These are phyloP conservation scores for Daktulosphaira vitifoliae DNA, from an alignment of 1,140 invertebrate species.

Conservation along the genomic window DNA sequence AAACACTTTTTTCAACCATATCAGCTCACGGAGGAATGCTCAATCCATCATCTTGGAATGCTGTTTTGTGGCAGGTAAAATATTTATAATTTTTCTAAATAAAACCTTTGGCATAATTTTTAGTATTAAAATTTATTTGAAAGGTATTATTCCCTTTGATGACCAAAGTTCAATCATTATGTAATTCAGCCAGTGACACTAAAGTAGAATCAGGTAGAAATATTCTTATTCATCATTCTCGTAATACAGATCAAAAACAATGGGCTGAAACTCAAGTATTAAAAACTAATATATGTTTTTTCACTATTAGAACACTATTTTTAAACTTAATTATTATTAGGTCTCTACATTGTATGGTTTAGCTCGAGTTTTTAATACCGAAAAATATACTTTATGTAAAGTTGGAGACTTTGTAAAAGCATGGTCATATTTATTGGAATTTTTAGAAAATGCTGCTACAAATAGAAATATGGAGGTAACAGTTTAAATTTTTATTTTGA, in stretches of 20 bases:
- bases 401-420: conserved; percentile 85
- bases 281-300: too few relatives aligned
- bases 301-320: too few relatives aligned
- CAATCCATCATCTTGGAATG: conserved; percentile 80
- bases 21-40: conserved; percentile 86
- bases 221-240: conserved; percentile 94
- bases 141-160: conserved; percentile 89
- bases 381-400: conserved; percentile 71
- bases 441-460: conserved; percentile 84
- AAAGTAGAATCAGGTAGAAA: conserved; percentile 87
- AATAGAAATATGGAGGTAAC: conserved; percentile 85
- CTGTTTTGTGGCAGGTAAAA: conserved; percentile 65
- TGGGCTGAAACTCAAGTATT: conserved; percentile 94
- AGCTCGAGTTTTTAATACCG: conserved; percentile 77
- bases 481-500: too few relatives aligned
- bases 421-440: conserved; percentile 85
- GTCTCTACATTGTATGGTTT: conserved; percentile 66
- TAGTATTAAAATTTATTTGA: neutral
- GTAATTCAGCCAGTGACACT: conserved; percentile 84
- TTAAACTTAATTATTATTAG: conserved; percentile 39
- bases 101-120: neutral
- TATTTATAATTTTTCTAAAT: neutral
- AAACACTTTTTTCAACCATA: conserved; percentile 96
- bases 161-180: conserved; percentile 82
- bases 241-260: conserved; percentile 98